Evolutionary conservation across 2,888 invertebrate genomes (phyloP).

Genomic region (Psylliodes chrysocephalus): DNA sequence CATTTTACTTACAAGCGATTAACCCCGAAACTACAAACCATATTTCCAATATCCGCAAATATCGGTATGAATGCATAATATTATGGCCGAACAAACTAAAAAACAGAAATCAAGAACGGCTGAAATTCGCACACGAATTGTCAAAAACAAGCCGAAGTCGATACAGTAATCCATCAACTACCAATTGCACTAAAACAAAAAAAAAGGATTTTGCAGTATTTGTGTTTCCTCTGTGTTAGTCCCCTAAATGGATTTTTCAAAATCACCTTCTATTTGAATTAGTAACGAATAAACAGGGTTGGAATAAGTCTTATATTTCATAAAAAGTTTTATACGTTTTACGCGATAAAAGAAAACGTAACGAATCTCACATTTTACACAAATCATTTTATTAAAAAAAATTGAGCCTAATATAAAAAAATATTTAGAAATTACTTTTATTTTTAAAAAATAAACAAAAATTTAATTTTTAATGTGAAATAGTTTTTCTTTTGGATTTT

Average conservation of each 20-base stretch:
- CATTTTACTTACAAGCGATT: not conserved
- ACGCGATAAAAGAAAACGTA: no score
- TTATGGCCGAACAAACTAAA: not conserved
- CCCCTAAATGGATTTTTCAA: not conserved
- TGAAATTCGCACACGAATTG: slow-evolving; percentile 1
- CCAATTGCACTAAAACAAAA: slow-evolving; percentile 8
- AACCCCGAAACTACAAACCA: not conserved
- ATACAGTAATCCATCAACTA: slow-evolving; percentile 3
- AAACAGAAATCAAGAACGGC: slow-evolving; percentile 6
- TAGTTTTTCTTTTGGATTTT: no score
- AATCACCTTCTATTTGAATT: not conserved
- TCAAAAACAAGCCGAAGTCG: slow-evolving; percentile 15
- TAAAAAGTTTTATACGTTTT: no score
- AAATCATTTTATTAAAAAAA: no score
- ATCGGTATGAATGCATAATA: not conserved
- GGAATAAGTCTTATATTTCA: not conserved
- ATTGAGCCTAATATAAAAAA: not conserved
- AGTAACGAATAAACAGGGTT: not conserved
- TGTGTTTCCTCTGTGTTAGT: not conserved
- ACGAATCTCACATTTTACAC: no score
- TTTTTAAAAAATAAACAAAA: no score
- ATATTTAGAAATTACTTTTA: no score
- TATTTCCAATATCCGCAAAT: no score
- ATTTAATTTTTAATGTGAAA: no score
- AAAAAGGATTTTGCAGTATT: slow-evolving; percentile 6